These are phyloP conservation scores for Sarcophaga carnaria DNA, from an alignment of 2,888 invertebrate species.

Conservation along the genomic window DNA sequence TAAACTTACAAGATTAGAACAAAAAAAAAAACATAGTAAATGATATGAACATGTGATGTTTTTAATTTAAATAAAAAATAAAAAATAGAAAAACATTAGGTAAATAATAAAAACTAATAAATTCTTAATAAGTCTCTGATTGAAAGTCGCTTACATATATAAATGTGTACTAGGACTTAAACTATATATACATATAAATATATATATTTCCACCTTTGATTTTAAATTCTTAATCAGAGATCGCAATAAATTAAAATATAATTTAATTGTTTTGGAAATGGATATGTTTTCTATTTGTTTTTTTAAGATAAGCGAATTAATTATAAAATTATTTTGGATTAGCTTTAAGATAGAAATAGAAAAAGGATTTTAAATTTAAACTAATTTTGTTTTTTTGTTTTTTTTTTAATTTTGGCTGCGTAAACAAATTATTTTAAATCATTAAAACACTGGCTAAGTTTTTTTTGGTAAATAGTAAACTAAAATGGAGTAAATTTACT, in stretches of 20 bases:
- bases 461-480: no score
- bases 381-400: background rate
- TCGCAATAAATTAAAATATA: slow-evolving; percentile 47
- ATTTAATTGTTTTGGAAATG: slow-evolving; percentile 54
- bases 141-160: slow-evolving; percentile 19
- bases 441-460: background rate
- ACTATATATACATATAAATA: background rate
- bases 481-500: no score
- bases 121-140: slow-evolving; percentile 64
- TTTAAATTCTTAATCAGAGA: slow-evolving; percentile 54
- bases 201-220: background rate
- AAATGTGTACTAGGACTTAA: background rate
- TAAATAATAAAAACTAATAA: slow-evolving; percentile 59
- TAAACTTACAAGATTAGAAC: slow-evolving; percentile 37
- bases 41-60: slow-evolving; percentile 54
- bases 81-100: no score
- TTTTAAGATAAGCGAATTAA: slow-evolving; percentile 15
- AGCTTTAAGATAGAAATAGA: background rate
- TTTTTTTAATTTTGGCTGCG: slow-evolving; percentile 26
- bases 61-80: slow-evolving; percentile 32
- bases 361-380: slow-evolving; percentile 14
- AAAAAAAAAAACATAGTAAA: slow-evolving; percentile 17
- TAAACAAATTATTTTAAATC: background rate
- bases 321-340: background rate
- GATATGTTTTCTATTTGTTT: slow-evolving; percentile 58